Evolutionary conservation across 1,140 invertebrate genomes (phyloP).

Genomic region (Scaptomyza hsui): DNA sequence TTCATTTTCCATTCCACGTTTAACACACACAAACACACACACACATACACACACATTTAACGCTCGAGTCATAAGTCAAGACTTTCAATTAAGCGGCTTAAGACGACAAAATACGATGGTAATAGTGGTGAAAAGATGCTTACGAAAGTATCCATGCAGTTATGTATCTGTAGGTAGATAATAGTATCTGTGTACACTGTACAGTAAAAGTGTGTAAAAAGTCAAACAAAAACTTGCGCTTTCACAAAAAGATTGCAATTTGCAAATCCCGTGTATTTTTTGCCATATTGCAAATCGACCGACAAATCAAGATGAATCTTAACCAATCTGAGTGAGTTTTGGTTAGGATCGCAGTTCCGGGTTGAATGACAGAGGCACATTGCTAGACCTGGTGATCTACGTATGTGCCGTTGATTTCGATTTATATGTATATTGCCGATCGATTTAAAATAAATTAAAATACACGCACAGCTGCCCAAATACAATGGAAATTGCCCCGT

Average conservation of each 20-base stretch:
- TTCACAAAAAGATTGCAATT: slow-evolving; percentile 63
- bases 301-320: slow-evolving; percentile 21
- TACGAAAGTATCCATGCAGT: slow-evolving; percentile 39
- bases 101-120: slow-evolving; percentile 46
- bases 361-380: slow-evolving; percentile 60
- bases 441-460: slow-evolving; percentile 79
- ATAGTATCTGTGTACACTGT: slow-evolving; percentile 22
- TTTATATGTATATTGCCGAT: slow-evolving; percentile 51
- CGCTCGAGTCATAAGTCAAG: slow-evolving; percentile 74
- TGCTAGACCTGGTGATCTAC: slow-evolving; percentile 8
- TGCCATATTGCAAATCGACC: slow-evolving; percentile 27
- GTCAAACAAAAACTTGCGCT: slow-evolving; percentile 68
- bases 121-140: slow-evolving; percentile 73
- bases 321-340: slow-evolving; percentile 6
- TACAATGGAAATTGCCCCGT: slow-evolving; percentile 47
- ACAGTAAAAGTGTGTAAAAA: slow-evolving; percentile 76
- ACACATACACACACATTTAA: slow-evolving; percentile 5
- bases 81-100: slow-evolving; percentile 80
- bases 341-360: slow-evolving; percentile 55
- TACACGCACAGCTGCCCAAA: slow-evolving; percentile 72
- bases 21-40: slow-evolving; percentile 35
- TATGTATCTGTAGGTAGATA: slow-evolving; percentile 40
- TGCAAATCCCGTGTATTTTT: slow-evolving; percentile 21
- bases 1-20: slow-evolving; percentile 35
- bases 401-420: slow-evolving; percentile 27